phyloP scores from a whole-genome alignment of 2,888 invertebrate genomes.

The Hymenopus coronatus region DNA sequence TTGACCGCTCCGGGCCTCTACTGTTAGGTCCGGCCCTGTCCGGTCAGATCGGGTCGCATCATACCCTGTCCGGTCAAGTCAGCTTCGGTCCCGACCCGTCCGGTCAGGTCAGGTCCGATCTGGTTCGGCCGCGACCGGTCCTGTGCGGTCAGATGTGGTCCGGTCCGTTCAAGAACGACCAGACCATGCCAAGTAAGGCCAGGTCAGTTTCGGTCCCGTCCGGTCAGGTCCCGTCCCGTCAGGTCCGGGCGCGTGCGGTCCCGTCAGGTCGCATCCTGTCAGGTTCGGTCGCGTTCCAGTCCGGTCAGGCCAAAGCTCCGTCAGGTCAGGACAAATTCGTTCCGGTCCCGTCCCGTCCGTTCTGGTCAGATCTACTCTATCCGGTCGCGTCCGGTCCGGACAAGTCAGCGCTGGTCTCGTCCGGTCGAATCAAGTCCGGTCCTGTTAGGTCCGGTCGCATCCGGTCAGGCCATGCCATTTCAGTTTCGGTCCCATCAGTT shows the following conservation, averaged over 20 bases:
- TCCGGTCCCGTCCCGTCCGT: neutral
- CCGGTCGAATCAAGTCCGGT: neutral
- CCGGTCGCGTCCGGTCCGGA: neutral
- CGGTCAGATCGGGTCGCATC: no score
- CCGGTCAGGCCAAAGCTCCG: neutral
- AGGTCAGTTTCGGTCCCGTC: no score
- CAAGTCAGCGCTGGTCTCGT: neutral
- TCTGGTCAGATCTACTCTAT: neutral
- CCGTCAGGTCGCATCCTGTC: neutral
- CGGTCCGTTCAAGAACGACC: no score
- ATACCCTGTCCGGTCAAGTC: no score
- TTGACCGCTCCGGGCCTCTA: no score
- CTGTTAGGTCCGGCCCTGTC: no score
- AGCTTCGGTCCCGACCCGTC: no score
- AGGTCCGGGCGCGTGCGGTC: neutral
- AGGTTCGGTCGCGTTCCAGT: neutral
- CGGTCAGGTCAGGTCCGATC: no score
- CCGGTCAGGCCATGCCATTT: neutral
- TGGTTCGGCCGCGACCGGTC: no score
- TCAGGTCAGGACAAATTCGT: neutral
- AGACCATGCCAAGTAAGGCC: no score
- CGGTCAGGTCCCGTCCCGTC: neutral
- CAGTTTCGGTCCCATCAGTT: neutral
- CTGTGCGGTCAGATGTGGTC: no score
- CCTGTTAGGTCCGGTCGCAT: neutral